A percentile compares a stretch with the other conserved stretches of the same genome.
These are phyloP conservation scores for Troides oblongomaculatus DNA, from an alignment of 2,888 invertebrate species.

Conservation along the genomic window DNA sequence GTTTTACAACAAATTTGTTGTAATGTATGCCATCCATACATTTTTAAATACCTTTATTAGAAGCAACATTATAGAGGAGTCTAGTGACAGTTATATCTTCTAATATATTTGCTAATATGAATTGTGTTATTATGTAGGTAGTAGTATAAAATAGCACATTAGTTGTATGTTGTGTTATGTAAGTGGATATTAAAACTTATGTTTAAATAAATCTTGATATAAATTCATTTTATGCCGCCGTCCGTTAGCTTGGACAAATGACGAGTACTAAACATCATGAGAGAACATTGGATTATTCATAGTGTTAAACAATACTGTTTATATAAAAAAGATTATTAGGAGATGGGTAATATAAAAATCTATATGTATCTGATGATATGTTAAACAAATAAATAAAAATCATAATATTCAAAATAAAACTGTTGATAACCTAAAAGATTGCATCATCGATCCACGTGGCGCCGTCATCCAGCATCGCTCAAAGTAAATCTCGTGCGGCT, in stretches of 20 bases:
- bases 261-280: too few species aligned
- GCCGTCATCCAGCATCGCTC: slow-evolving; percentile 43
- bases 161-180: background rate
- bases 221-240: too few species aligned
- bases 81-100: background rate
- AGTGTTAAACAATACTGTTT: too few species aligned
- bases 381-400: background rate
- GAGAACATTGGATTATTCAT: too few species aligned
- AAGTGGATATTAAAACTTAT: background rate
- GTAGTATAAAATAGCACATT: background rate
- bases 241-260: too few species aligned
- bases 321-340: too few species aligned
- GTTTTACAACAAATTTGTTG: background rate
- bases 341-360: background rate
- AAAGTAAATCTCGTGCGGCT: slow-evolving; percentile 68
- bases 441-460: slow-evolving; percentile 13
- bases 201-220: background rate
- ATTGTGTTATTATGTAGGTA: background rate
- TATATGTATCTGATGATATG: background rate
- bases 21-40: background rate
- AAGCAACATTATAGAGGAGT: too few species aligned
- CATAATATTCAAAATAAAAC: background rate
- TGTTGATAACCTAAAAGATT: slow-evolving; percentile 14
- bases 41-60: too few species aligned
- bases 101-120: background rate